Percentiles rank a stretch among this genome's conserved stretches.
phyloP scores from a whole-genome alignment of 2,888 invertebrate species.

The Mythimna impura region DNA sequence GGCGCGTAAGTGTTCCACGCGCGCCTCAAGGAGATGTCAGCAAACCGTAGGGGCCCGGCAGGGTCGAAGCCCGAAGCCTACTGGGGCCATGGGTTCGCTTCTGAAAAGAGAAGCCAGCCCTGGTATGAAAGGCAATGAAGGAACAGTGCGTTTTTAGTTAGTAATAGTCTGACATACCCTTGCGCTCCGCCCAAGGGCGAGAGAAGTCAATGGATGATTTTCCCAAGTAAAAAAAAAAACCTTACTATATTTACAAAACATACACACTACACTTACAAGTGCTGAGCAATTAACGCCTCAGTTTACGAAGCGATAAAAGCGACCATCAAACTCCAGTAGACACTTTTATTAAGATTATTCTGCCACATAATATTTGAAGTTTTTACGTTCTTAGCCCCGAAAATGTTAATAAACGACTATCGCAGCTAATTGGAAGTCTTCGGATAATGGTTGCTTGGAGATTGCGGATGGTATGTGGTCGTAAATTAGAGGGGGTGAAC shows the following conservation, averaged over 20 bases:
- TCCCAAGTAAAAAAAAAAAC: too few relatives aligned
- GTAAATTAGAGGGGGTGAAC: slow-evolving; percentile 60
- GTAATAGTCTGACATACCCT: too few relatives aligned
- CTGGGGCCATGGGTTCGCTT: too few relatives aligned
- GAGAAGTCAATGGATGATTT: too few relatives aligned
- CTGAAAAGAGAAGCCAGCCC: too few relatives aligned
- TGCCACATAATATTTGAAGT: slow-evolving; percentile 64
- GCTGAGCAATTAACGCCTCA: slow-evolving; percentile 34
- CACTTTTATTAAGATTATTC: slow-evolving; percentile 63
- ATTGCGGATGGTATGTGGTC: slow-evolving; percentile 65
- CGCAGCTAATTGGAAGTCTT: slow-evolving; percentile 64
- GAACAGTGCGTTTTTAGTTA: too few relatives aligned
- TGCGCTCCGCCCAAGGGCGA: too few relatives aligned
- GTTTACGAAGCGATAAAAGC: slow-evolving; percentile 56
- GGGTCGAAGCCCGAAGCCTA: too few relatives aligned
- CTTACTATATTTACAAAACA: neutral
- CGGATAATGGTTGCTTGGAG: slow-evolving; percentile 64
- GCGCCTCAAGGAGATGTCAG: too few relatives aligned
- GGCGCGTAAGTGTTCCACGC: too few relatives aligned
- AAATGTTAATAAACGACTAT: slow-evolving; percentile 66
- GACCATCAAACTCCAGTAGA: slow-evolving; percentile 42
- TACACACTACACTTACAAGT: slow-evolving; percentile 20
- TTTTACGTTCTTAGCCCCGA: slow-evolving; percentile 54
- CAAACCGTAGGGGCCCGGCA: too few relatives aligned
- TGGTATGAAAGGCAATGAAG: too few relatives aligned